Evolutionary conservation across 2,888 invertebrate species (phyloP).

Genomic region (Gastracanthus pulcherrimus): DNA sequence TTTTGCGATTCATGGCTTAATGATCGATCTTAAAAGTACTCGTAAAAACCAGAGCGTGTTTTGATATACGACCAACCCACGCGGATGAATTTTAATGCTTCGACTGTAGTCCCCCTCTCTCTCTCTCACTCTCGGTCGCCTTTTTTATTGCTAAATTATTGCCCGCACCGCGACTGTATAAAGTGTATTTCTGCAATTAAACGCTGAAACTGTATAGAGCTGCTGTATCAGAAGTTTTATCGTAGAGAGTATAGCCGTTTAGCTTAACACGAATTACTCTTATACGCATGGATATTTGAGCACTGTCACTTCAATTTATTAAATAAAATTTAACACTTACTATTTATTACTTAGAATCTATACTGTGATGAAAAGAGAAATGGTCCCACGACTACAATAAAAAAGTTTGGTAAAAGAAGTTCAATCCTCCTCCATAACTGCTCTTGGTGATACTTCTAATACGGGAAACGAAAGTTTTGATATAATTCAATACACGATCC

Average conservation of each 20-base stretch:
- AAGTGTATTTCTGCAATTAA: not conserved
- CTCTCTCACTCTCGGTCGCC: not conserved
- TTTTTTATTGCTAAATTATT: not conserved
- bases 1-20: conserved; percentile 52
- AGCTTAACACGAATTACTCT: no score
- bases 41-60: conserved; percentile 38
- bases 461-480: not conserved
- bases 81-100: conserved; percentile 36
- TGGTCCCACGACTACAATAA: not conserved
- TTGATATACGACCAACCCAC: conserved; percentile 30
- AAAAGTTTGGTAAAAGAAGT: not conserved
- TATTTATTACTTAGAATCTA: not conserved
- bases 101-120: not conserved
- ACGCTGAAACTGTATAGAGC: not conserved
- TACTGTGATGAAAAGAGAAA: not conserved
- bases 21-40: conserved; percentile 50
- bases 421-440: not conserved
- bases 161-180: not conserved
- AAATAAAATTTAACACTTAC: no score
- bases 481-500: not conserved
- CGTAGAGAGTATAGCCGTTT: no score
- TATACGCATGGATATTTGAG: no score
- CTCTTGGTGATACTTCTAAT: not conserved
- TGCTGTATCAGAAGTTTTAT: not conserved
- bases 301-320: no score